Conservation (phyloP, 2,113 vertebrate species). For the Austrofundulus limnaeus region DNA sequence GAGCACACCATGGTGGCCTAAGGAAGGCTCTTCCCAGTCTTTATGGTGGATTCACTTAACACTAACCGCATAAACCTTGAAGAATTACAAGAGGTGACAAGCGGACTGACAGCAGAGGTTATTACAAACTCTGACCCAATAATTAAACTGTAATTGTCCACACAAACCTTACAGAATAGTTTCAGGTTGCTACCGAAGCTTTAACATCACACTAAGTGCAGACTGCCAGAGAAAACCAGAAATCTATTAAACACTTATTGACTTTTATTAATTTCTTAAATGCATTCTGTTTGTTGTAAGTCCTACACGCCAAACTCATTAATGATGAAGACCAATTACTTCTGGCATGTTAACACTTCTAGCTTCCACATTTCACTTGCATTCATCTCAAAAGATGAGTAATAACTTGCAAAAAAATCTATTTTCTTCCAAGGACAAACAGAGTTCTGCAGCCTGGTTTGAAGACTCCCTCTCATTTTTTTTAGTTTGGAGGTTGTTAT, state of each 20-base stretch:
- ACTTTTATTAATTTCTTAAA: slow-evolving; percentile 15
- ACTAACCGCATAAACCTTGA: slow-evolving; percentile 61
- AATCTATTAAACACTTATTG: slow-evolving; percentile 14
- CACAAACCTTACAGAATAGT: slow-evolving; percentile 34
- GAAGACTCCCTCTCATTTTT: slow-evolving; percentile 27
- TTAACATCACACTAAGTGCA: not conserved
- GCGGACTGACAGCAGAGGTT: slow-evolving; percentile 31
- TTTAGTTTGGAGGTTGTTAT: slow-evolving; percentile 13
- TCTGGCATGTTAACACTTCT: slow-evolving; percentile 8
- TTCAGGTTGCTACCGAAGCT: slow-evolving; percentile 18
- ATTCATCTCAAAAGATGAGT: slow-evolving; percentile 19
- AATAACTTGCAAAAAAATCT: not conserved
- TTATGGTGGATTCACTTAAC: slow-evolving; percentile 33
- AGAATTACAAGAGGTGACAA: slow-evolving; percentile 19
- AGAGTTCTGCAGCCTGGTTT: slow-evolving; percentile 30
- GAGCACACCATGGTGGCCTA: slow-evolving; percentile 20
- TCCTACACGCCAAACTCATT: not conserved
- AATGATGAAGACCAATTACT: slow-evolving; percentile 24
- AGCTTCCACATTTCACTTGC: slow-evolving; percentile 1
- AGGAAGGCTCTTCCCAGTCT: slow-evolving; percentile 20
- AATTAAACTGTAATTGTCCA: slow-evolving; percentile 48
- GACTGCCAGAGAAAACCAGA: slow-evolving; percentile 3
- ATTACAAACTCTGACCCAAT: slow-evolving; percentile 38
- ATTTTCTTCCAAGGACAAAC: slow-evolving; percentile 1
- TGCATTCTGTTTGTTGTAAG: not conserved